Conservation (phyloP, 2,888 invertebrate genomes). For the Brenthis hecate region DNA sequence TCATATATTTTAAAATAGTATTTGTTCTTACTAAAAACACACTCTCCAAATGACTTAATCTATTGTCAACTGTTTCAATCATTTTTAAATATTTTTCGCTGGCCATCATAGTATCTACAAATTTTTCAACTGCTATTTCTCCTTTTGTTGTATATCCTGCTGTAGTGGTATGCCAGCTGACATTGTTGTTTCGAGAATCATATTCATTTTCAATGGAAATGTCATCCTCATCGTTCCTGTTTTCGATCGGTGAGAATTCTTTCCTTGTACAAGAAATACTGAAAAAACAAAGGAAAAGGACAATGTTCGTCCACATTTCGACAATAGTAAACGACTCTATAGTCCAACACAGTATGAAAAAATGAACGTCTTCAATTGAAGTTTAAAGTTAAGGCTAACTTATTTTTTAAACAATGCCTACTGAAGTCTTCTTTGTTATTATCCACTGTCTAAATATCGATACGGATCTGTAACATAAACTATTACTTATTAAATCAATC, state of each 20-base stretch:
- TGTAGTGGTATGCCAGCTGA: conserved; percentile 43
- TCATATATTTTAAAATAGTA: conserved; percentile 60
- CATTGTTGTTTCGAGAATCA: conserved; percentile 23
- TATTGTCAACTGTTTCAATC: conserved; percentile 63
- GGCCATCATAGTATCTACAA: conserved; percentile 65
- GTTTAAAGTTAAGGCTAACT: conserved; percentile 32
- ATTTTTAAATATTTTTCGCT: conserved; percentile 67
- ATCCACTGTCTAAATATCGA: conserved; percentile 29
- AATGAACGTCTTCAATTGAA: conserved; percentile 32
- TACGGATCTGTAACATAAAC: conserved; percentile 25
- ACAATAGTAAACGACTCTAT: conserved; percentile 30
- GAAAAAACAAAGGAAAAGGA: conserved; percentile 25
- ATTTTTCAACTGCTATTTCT: conserved; percentile 64
- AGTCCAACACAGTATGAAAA: conserved; percentile 25
- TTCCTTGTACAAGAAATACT: conserved; percentile 20
- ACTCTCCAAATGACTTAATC: conserved; percentile 59
- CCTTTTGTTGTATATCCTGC: conserved; percentile 43
- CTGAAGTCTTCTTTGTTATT: conserved; percentile 36
- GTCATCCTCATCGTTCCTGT: conserved; percentile 25
- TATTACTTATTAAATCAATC: neutral
- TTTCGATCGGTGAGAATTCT: conserved; percentile 11
- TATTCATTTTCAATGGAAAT: conserved; percentile 11
- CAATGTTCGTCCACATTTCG: conserved; percentile 25
- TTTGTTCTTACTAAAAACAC: conserved; percentile 61
- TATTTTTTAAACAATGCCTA: conserved; percentile 40